Evolutionary conservation across 1,140 invertebrate genomes (phyloP), one percentile per base, ranked within the genome.

Genomic region (Leptinotarsa undecemlineata): DNA sequence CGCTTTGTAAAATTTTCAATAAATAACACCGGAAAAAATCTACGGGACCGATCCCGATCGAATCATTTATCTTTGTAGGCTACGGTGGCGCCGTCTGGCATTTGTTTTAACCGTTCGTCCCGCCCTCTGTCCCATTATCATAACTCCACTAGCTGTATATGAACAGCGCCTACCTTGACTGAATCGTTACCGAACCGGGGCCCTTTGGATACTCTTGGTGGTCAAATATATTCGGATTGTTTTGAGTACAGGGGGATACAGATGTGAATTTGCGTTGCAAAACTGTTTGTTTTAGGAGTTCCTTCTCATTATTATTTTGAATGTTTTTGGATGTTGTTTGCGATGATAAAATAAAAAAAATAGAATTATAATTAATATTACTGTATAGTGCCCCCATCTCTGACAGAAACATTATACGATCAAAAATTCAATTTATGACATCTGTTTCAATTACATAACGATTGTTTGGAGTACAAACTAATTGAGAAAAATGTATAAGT

Each of bases 41-140:
- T 33, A 68, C 48, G 66, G 74, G 73, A 60, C 51, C 69, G 69
- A 74, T 76, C 69, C 71, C 71, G 73, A 74, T 74, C 68, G 69
- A 76, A 80, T 78, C 80, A 78, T 81, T 81, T 81, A 81, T 81
- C 78, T 81, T 79, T 73, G 71, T 68, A 73, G 78, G 76, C 78
- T 79, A 79, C 77, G 71, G 77, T 81, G 80, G 80, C 80, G 80
- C 80, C 80, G 80, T 81, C 80, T 81, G 80, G 79, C 79, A 81
- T 81, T 81, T 81, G 80, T 80, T 81, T 80, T 78, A 81, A 81
- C 79, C 76, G 76, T 76, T 78, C 68, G 79, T 69, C 76, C 79
- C 80, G 80, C 80, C 80, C 80, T 81, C 78, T 81, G 78, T 80
- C 80, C 79, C 75, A 81, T 81, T 81, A 81, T 80, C 80, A 81